Percentiles rank a stretch among this genome's conserved stretches.
phyloP scores from a whole-genome alignment of 2,797 vertebrate species.

The Hoplostethus mediterraneus region DNA sequence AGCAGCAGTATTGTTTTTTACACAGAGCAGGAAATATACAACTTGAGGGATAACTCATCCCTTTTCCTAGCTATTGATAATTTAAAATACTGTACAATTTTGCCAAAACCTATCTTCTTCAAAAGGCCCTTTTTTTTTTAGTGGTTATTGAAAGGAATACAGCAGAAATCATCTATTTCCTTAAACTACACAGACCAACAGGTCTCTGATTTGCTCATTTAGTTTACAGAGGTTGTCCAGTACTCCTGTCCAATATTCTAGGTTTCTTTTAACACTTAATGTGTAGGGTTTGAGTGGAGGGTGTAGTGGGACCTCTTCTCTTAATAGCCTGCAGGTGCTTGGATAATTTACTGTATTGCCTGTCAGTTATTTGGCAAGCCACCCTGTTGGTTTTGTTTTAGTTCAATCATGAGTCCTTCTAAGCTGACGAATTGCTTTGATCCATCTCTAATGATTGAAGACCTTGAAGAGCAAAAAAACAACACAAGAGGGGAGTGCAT shows the following conservation, averaged over 20 bases:
- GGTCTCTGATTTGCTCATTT: neutral
- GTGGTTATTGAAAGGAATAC: no score
- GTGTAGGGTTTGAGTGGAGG: neutral
- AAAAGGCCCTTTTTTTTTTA: no score
- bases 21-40: no score
- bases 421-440: conserved; percentile 62
- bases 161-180: no score
- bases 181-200: no score
- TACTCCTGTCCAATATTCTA: neutral
- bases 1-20: no score
- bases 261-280: neutral
- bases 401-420: conserved; percentile 62
- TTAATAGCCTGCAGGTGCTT: conserved; percentile 57
- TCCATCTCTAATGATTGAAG: conserved; percentile 53
- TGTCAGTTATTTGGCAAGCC: conserved; percentile 42
- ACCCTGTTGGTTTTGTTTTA: conserved; percentile 65
- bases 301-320: neutral
- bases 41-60: no score
- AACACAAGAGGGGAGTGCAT: conserved; percentile 31
- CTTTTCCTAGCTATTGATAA: no score
- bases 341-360: conserved; percentile 43
- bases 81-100: no score
- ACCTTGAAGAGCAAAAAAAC: conserved; percentile 48
- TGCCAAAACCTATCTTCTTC: no score
- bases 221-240: neutral